These are phyloP conservation scores for Operophtera brumata DNA, from an alignment of 2,888 invertebrate species.

Conservation along the genomic window DNA sequence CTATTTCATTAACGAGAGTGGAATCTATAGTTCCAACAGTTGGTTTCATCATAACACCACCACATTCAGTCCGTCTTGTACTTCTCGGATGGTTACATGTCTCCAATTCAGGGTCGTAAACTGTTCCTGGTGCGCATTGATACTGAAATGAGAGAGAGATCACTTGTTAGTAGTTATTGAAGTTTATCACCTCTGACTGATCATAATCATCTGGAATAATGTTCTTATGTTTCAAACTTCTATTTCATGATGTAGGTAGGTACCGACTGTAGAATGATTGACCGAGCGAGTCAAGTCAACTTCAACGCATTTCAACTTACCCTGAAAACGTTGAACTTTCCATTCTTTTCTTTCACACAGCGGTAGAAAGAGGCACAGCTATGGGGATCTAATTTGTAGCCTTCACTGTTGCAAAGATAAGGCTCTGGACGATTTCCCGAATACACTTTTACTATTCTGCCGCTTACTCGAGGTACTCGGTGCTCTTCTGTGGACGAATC, in stretches of 20 bases:
- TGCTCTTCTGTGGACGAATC: constrained; percentile 36
- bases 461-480: constrained; percentile 47
- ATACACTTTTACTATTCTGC: constrained; percentile 65
- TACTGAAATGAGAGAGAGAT: constrained; percentile 70
- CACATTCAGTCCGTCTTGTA: constrained; percentile 85
- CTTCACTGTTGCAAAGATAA: constrained; percentile 83
- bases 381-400: constrained; percentile 86
- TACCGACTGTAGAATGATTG: too few relatives aligned
- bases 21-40: constrained; percentile 22
- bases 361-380: constrained; percentile 88
- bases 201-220: too few relatives aligned
- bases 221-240: too few relatives aligned
- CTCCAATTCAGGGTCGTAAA: constrained; percentile 84
- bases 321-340: constrained; percentile 79
- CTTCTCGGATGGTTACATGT: constrained; percentile 86
- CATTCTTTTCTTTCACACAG: constrained; percentile 83
- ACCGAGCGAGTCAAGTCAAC: too few relatives aligned
- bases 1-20: constrained; percentile 72
- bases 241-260: too few relatives aligned
- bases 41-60: constrained; percentile 47
- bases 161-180: not conserved
- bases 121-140: constrained; percentile 87
- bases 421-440: constrained; percentile 59
- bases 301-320: constrained; percentile 42
- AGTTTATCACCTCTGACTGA: too few relatives aligned